Evolutionary conservation across 2,888 invertebrate genomes (phyloP).

Genomic region (Noctua pronuba): DNA sequence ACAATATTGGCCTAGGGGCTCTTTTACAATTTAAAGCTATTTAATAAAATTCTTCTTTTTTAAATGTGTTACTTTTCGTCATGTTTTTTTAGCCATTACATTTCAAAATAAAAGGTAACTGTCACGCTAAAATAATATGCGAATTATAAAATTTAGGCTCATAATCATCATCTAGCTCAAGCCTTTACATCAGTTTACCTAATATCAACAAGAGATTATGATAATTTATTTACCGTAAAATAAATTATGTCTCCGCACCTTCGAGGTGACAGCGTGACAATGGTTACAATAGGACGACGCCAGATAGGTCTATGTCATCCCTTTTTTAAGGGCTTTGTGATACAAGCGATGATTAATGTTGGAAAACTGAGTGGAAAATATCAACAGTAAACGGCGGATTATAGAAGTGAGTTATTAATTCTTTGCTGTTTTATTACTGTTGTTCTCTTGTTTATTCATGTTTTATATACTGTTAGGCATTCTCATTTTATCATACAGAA

Average conservation of each 20-base stretch:
- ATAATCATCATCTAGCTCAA: slow-evolving; percentile 40
- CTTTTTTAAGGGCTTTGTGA: slow-evolving; percentile 71
- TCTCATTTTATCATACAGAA: neutral
- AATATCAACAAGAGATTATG: slow-evolving; percentile 65
- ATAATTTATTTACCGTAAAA: slow-evolving; percentile 70
- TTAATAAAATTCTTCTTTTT: neutral
- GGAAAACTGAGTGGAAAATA: slow-evolving; percentile 60
- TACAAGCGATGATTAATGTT: slow-evolving; percentile 71
- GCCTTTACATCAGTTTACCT: slow-evolving; percentile 54
- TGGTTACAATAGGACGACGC: slow-evolving; percentile 65
- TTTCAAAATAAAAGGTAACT: neutral
- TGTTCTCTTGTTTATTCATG: slow-evolving; percentile 15
- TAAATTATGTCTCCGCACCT: slow-evolving; percentile 66
- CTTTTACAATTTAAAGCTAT: neutral
- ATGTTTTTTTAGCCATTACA: neutral
- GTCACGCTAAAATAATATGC: neutral
- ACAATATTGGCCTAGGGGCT: neutral
- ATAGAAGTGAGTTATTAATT: slow-evolving; percentile 56
- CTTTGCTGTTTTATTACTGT: slow-evolving; percentile 35
- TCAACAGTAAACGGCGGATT: slow-evolving; percentile 64
- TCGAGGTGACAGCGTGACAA: slow-evolving; percentile 66
- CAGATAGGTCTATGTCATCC: slow-evolving; percentile 71
- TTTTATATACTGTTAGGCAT: neutral
- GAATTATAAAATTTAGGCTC: neutral
- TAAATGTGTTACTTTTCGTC: neutral